Percentiles rank a stretch among this genome's conserved stretches.
phyloP scores from a whole-genome alignment of 2,797 vertebrate species.

The Pseudotriccus pelzelni region DNA sequence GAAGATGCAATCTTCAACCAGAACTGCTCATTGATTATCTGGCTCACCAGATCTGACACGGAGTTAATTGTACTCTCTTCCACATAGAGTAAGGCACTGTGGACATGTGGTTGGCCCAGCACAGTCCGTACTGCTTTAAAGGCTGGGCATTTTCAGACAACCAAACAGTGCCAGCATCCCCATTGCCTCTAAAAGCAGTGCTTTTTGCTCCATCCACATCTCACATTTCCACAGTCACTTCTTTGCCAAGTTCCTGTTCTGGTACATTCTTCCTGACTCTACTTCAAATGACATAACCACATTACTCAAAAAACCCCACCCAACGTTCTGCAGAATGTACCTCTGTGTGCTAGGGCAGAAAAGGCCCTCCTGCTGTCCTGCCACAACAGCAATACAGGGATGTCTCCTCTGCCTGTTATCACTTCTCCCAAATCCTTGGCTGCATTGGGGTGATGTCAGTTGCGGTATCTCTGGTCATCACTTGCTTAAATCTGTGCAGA shows the following conservation, averaged over 20 bases:
- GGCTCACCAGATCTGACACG: background rate
- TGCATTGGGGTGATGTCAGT: background rate
- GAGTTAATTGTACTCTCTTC: background rate
- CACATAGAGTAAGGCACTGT: background rate
- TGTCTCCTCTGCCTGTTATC: background rate
- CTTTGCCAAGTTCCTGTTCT: background rate
- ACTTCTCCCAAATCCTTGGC: background rate
- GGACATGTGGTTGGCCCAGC: background rate
- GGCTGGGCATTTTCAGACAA: constrained; percentile 8
- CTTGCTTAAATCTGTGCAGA: background rate
- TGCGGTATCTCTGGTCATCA: background rate
- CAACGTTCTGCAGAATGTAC: background rate
- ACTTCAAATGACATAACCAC: background rate
- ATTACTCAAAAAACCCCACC: background rate
- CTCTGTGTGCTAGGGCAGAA: background rate
- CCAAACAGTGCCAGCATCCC: background rate
- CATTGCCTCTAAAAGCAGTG: background rate
- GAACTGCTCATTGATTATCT: background rate
- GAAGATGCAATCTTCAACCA: background rate
- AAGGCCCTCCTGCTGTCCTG: background rate
- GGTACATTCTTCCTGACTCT: background rate
- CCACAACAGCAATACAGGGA: background rate
- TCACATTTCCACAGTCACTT: background rate
- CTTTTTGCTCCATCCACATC: background rate
- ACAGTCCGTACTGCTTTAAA: background rate